phyloP scores from a whole-genome alignment of 2,888 invertebrate species.

The Schizotus pectinicornis region DNA sequence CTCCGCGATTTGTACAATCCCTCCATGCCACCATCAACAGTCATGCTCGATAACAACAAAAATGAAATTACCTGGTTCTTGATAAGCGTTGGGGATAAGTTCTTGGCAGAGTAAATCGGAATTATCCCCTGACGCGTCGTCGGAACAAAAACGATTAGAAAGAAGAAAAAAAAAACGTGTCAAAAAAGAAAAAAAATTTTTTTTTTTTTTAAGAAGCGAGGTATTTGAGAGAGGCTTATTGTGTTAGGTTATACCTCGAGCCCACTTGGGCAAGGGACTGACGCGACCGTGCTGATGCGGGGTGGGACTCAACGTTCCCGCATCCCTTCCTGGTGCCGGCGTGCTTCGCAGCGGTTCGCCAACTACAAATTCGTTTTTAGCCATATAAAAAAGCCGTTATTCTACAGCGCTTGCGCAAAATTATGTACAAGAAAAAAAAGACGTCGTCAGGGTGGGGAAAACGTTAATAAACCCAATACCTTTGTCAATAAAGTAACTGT shows the following conservation, averaged over 20 bases:
- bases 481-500: constrained; percentile 64
- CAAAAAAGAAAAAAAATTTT: constrained; percentile 32
- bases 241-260: constrained; percentile 59
- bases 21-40: background rate
- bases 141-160: constrained; percentile 31
- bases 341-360: constrained; percentile 63
- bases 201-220: constrained; percentile 7
- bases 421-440: constrained; percentile 21
- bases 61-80: constrained; percentile 47
- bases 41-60: background rate
- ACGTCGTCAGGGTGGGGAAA: background rate
- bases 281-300: constrained; percentile 58
- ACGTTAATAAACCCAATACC: constrained; percentile 54
- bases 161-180: constrained; percentile 43
- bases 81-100: constrained; percentile 58
- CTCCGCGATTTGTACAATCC: background rate
- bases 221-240: background rate
- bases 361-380: constrained; percentile 54
- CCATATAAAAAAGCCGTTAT: constrained; percentile 32
- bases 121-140: constrained; percentile 61
- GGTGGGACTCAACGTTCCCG: constrained; percentile 57
- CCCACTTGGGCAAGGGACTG: constrained; percentile 67
- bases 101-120: constrained; percentile 65
- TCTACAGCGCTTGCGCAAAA: constrained; percentile 19
- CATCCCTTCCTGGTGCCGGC: constrained; percentile 58